These are phyloP conservation scores for Mus spicilegus DNA, from an alignment of 2,113 vertebrate species.

Conservation along the genomic window DNA sequence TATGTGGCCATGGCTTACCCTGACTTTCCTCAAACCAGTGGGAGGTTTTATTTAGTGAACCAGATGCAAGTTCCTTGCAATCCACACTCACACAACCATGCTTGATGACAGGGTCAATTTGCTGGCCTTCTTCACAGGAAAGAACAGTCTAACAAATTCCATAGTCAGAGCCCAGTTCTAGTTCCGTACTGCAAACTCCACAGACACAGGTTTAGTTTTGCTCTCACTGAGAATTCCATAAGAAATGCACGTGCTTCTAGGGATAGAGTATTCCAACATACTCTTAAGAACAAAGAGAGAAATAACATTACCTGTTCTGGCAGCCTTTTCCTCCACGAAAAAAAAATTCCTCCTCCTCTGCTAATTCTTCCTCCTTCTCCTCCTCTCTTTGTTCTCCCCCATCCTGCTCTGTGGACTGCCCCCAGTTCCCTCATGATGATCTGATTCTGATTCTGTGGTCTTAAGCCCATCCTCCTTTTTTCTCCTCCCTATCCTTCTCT, in stretches of 20 bases:
- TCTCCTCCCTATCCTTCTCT: background rate
- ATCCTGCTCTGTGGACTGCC: background rate
- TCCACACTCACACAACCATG: background rate
- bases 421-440: too few relatives aligned
- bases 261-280: background rate
- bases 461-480: accelerated
- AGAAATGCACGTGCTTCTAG: background rate
- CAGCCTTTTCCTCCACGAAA: background rate
- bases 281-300: background rate
- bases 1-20: background rate
- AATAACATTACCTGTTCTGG: background rate
- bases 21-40: background rate
- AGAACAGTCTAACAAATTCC: background rate
- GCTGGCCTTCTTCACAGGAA: background rate
- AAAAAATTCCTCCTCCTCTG: background rate
- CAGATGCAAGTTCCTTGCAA: background rate
- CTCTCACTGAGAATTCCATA: background rate
- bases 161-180: background rate
- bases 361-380: background rate
- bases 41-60: background rate
- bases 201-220: background rate
- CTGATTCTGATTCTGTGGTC: too few relatives aligned
- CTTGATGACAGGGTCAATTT: background rate
- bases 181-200: background rate
- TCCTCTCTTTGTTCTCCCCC: too few relatives aligned